Conservation (phyloP, 2,888 invertebrate species). For the Thereva nobilitata region DNA sequence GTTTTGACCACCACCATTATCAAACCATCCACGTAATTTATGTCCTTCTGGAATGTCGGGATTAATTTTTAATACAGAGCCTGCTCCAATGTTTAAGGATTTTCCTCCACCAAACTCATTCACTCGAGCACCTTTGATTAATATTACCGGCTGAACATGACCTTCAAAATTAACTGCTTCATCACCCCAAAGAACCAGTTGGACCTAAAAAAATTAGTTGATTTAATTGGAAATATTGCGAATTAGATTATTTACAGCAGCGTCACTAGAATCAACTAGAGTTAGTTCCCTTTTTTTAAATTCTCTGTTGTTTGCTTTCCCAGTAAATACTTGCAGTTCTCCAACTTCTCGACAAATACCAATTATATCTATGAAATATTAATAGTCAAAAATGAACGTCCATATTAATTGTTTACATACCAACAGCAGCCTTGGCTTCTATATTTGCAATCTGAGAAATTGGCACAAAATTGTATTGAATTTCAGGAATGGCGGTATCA, state of each 20-base stretch:
- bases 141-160: constrained; percentile 76
- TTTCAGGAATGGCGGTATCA: constrained; percentile 68
- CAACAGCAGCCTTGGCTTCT: constrained; percentile 70
- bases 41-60: constrained; percentile 90
- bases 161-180: constrained; percentile 86
- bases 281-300: constrained; percentile 86
- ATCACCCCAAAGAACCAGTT: constrained; percentile 88
- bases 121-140: constrained; percentile 81
- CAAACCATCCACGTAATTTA: constrained; percentile 88
- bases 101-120: constrained; percentile 88
- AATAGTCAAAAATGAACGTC: not conserved
- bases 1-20: constrained; percentile 70
- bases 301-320: constrained; percentile 77
- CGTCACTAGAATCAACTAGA: constrained; percentile 82
- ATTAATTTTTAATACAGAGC: constrained; percentile 74
- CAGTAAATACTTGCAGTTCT: constrained; percentile 74
- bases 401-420: constrained; percentile 58
- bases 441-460: constrained; percentile 73
- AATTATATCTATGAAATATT: constrained; percentile 71
- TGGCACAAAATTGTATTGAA: constrained; percentile 76
- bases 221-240: not conserved
- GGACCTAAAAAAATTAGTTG: constrained; percentile 60
- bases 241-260: constrained; percentile 61
- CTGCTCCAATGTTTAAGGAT: constrained; percentile 64
- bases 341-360: constrained; percentile 78